Evolutionary conservation across 1,140 invertebrate genomes (phyloP), one percentile per base, ranked within the genome.

Genomic region (Polyergus mexicanus): DNA sequence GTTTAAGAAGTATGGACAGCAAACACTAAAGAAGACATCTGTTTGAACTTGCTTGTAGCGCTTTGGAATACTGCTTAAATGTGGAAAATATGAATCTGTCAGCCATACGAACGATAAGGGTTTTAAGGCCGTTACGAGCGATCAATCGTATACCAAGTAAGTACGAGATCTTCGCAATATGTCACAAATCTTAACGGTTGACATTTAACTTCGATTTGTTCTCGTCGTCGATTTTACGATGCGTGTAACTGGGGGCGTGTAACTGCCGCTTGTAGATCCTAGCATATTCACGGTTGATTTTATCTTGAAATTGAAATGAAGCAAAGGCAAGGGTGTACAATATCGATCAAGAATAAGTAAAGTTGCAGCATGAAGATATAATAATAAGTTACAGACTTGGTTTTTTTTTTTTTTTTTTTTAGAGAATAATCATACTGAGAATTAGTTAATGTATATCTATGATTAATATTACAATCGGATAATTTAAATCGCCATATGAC

Each of bases 91-190:
- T 99, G 94, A 99, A 99, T 96, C 96, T 99, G 92, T 99, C 99
- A 84, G 98, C 99, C 54, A 99, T 99, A 93, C 96, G 99, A 92
- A 99, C 99, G 68, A 99, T 99, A 91, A 96, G 99, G 93, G 99
- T 99, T 56, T 96, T 99, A 47, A 96, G 99, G 92, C 99, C 99
- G 38, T 95, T 99, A 78, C 95, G 99, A 88, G 99, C 99, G 71
- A 99, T 99, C 95, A 99, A 99, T 96, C 97, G 99, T 94, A 99
- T 99, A 97, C 99, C 99, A 94, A 99, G 99, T 99, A 96, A 99
- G 98, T 97, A 44, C 5, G 11, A 28, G 47, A 72, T 38, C 11
- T 62, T 75, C 32, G 54, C 13, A 10, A 47, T 32, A 28, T 8
- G 6, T 80, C 7, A 25, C 51, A 65, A 80, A 75, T 6, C 22